Base-by-base conservation (phyloP, 92 coral and sea anemone species). In the Epizoanthus rinbou region DNA sequence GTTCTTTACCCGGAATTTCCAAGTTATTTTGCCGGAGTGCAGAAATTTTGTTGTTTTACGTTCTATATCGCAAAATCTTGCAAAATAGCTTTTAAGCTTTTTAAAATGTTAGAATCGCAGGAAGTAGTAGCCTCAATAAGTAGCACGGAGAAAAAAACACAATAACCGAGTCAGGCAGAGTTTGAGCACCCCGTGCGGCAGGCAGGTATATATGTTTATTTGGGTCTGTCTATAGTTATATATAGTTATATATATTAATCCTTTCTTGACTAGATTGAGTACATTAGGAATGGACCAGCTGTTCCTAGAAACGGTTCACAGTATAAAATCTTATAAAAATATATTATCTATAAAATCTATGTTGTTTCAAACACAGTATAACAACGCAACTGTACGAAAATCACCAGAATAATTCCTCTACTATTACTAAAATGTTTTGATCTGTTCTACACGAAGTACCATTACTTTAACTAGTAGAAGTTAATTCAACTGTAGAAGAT, bases 301-400 rank as follows among this genome's bases (percentile, higher is more conserved):
- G 50, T 39, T 78, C 82, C 82, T 47, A 78, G 39, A 19, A 78
- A 78, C 69, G 25, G 11, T 60, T 62, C 57, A 90, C 87, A 79
- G 89, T 93, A 93, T 93, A 93, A 91, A 93, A 93, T 88, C 86
- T 86, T 91, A 91, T 90, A 93, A 91, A 93, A 91, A 93, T 91
- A 93, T 91, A 93, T 78, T 91, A 86, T 91, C 88, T 93, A 86
- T 91, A 88, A 92, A 86, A 84, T 87, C 91, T 88, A 86, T 68
- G 58, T 85, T 78, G 63, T 70, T 78, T 52, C 82, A 39, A 78
- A 78, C 47, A 70, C 50, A 57, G 54, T n/a, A 15, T 35, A 62
- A 39, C 71, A 41, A 22, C 39, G 59, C 58, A 78, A 62, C 39
- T 35, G 39, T 13, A 18, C 24, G 23, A 58, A 60, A 39, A 11